Base-by-base conservation (phyloP, 1,140 invertebrate species). In the Octopus sinensis region DNA sequence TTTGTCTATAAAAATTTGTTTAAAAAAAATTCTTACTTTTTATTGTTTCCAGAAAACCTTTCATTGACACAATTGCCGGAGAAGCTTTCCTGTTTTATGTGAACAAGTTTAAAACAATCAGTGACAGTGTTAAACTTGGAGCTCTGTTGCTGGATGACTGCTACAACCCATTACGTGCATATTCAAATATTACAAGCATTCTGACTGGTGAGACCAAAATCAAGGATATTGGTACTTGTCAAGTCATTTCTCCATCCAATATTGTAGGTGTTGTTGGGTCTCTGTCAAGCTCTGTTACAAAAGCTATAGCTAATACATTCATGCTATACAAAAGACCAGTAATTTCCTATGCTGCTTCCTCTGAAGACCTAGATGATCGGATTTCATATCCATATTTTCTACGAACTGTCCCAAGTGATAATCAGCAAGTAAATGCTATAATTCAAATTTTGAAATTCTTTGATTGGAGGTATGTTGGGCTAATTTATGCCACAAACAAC, bases 361-460 rank as follows among this genome's bases (percentile, higher is more conserved):
- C 86, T 6, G 83, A 86, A 0, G 87, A 87, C 82, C 81, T 90
- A 12, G 88, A 89, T 82, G 88, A 89, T 79, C 83, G 84, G 77
- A 82, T 83, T 6, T 86, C 86, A 54, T 90, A 85, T 81, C 87
- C 88, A 0, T 89, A 86, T 75, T 90, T 89, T 79, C 80, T 88
- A 10, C 83, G 89, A 12, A 88, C 88, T 6, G 88, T 90, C 53
- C 88, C 88, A 9, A 88, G 88, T 83, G 89, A 90, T 79, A 83
- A 85, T 4, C 84, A 86, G 86, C 94, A 95, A 88, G 94, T 94
- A 0, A 91, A 93, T 83, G 94, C 94, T 0, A 94, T 95, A 91
- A 93, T 94, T 6, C 92, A 94, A 86, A 92, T 95, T 77, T 91
- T 94, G 30, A 91, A 84, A 56, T 23, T 73, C 85, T 94, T 88